Evolutionary conservation across 2,797 vertebrate species (phyloP).

Genomic region (Pelobates cultripes): DNA sequence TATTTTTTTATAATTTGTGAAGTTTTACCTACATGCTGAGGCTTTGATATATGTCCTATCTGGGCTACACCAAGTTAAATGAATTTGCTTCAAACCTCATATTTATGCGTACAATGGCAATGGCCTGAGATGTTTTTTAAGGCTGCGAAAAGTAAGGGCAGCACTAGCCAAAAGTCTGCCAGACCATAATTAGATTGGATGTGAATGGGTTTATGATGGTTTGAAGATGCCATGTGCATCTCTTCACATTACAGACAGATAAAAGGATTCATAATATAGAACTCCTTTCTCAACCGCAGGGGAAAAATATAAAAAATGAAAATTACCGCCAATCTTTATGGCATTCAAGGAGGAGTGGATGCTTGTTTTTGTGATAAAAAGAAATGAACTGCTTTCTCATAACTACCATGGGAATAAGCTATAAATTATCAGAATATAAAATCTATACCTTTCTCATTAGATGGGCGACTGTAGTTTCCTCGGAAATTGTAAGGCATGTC

Average conservation of each 20-base stretch:
- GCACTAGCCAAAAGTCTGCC: background rate
- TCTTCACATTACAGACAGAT: constrained; percentile 20
- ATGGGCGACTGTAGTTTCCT: constrained; percentile 23
- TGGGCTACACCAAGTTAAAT: background rate
- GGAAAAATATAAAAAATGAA: background rate
- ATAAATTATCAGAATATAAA: constrained; percentile 50
- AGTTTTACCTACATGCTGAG: background rate
- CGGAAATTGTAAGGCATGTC: background rate
- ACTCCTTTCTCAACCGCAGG: background rate
- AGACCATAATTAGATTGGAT: constrained; percentile 15
- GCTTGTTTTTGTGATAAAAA: constrained; percentile 36
- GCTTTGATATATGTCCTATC: background rate
- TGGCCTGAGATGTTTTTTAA: background rate
- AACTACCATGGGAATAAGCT: constrained; percentile 28
- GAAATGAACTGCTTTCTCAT: constrained; percentile 20
- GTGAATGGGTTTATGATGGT: constrained; percentile 6
- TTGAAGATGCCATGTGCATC: background rate
- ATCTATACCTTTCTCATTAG: constrained; percentile 53
- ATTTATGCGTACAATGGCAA: background rate
- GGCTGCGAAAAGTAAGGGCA: background rate
- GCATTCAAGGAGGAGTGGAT: constrained; percentile 8
- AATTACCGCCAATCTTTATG: constrained; percentile 6
- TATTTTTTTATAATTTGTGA: no score
- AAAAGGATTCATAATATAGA: constrained; percentile 5
- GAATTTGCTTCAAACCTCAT: background rate